Conservation (phyloP, 53 echinoderm and acorn worm species). For the Temnopleurus reevesii region DNA sequence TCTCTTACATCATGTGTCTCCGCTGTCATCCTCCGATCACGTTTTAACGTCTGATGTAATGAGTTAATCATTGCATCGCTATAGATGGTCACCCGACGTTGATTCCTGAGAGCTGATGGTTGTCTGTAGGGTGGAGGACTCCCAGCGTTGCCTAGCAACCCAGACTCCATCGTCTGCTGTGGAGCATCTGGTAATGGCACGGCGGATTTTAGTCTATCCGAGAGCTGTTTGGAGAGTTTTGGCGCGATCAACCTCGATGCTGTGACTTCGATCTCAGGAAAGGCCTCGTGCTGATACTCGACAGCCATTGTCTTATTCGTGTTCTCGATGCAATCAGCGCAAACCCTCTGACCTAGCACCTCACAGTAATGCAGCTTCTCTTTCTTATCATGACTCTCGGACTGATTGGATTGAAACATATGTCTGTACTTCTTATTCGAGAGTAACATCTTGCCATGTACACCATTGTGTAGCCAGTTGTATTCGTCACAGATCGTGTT, state of each 20-base stretch:
- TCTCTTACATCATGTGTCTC: conserved; percentile 54
- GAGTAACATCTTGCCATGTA: conserved; percentile 79
- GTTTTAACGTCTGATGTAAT: conserved; percentile 56
- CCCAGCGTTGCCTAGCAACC: conserved; percentile 31
- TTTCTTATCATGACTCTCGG: conserved; percentile 52
- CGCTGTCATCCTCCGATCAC: conserved; percentile 63
- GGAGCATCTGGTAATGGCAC: neutral
- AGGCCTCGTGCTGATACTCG: conserved; percentile 85
- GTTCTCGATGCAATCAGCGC: conserved; percentile 79
- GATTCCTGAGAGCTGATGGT: conserved; percentile 61
- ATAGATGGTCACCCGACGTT: conserved; percentile 61
- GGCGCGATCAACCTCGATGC: conserved; percentile 87
- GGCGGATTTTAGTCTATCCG: conserved; percentile 49
- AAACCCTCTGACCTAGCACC: conserved; percentile 78
- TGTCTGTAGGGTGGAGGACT: conserved; percentile 63
- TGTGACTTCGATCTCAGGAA: conserved; percentile 77
- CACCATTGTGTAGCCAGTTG: conserved; percentile 83
- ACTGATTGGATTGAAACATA: conserved; percentile 48
- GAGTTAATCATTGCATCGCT: conserved; percentile 59
- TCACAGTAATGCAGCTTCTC: conserved; percentile 86
- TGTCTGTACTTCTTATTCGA: conserved; percentile 75
- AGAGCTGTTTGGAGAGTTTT: conserved; percentile 70
- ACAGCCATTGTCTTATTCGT: conserved; percentile 81
- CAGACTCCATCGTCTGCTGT: neutral
- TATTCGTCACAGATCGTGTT: conserved; percentile 87